Evolutionary conservation across 2,797 vertebrate species (phyloP).

Genomic region (Taeniopygia guttata): DNA sequence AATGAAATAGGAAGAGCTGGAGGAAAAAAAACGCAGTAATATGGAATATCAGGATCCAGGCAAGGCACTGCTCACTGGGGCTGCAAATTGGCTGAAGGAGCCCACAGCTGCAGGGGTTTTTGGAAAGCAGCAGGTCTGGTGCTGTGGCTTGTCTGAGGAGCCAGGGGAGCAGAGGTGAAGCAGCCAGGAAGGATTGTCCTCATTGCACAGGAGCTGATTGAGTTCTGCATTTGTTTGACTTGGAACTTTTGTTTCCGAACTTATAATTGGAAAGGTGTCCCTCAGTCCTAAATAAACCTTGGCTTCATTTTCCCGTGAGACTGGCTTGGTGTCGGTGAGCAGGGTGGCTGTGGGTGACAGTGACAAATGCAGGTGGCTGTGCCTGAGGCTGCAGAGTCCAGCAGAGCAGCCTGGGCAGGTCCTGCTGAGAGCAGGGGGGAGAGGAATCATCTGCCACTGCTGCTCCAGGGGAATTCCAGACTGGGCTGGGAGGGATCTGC

Average conservation of each 20-base stretch:
- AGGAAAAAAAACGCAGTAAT: background rate
- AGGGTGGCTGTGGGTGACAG: background rate
- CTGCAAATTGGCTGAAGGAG: background rate
- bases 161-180: background rate
- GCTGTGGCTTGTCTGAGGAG: background rate
- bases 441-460: background rate
- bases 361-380: slow-evolving; percentile 2
- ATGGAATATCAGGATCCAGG: background rate
- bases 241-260: slow-evolving; percentile 2
- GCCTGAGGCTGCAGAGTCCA: background rate
- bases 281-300: slow-evolving; percentile 3
- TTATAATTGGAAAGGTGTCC: background rate
- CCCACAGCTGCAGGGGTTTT: background rate
- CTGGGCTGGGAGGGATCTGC: too few species aligned
- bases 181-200: background rate
- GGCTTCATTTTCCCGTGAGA: background rate
- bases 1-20: background rate
- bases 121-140: background rate
- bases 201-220: background rate
- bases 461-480: background rate
- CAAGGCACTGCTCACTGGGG: background rate
- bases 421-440: background rate
- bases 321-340: background rate
- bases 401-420: background rate
- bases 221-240: background rate